A percentile compares a stretch with the other conserved stretches of the same genome.
Conservation (phyloP, 2,888 invertebrate species). For the Eudasyphora cyanicolor region DNA sequence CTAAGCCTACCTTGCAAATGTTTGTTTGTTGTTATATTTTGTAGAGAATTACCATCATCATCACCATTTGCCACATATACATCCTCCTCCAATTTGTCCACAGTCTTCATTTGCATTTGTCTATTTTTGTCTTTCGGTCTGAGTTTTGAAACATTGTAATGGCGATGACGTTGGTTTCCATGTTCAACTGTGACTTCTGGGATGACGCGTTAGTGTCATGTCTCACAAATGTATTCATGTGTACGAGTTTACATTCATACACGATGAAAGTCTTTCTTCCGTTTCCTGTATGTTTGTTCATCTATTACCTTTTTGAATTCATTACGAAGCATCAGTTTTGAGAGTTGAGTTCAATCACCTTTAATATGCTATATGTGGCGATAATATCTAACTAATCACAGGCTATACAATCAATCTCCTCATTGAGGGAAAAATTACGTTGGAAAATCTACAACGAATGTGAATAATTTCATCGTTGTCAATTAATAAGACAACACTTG, state of each 20-base stretch:
- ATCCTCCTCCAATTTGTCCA: constrained; percentile 32
- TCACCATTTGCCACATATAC: constrained; percentile 28
- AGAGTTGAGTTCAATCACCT: too few relatives aligned
- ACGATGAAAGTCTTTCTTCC: constrained; percentile 73
- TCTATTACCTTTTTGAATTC: not conserved
- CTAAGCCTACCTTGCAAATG: too few relatives aligned
- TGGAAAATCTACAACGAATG: too few relatives aligned
- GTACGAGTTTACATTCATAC: constrained; percentile 8
- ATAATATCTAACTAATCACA: too few relatives aligned
- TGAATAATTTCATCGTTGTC: too few relatives aligned
- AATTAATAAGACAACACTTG: too few relatives aligned
- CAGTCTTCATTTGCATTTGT: constrained; percentile 52
- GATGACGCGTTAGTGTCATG: constrained; percentile 70
- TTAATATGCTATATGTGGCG: too few relatives aligned
- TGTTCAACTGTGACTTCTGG: constrained; percentile 36
- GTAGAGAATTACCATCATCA: constrained; percentile 18
- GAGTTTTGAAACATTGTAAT: constrained; percentile 33
- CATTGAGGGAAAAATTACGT: too few relatives aligned
- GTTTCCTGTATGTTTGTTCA: constrained; percentile 69
- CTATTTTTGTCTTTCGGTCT: constrained; percentile 5
- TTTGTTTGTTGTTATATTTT: not conserved
- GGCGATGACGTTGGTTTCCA: constrained; percentile 34
- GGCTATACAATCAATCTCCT: too few relatives aligned
- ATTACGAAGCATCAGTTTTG: not conserved
- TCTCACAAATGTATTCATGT: constrained; percentile 47